These are phyloP conservation scores for Aphidius ervi DNA, from an alignment of 1,140 invertebrate genomes.

Conservation along the genomic window DNA sequence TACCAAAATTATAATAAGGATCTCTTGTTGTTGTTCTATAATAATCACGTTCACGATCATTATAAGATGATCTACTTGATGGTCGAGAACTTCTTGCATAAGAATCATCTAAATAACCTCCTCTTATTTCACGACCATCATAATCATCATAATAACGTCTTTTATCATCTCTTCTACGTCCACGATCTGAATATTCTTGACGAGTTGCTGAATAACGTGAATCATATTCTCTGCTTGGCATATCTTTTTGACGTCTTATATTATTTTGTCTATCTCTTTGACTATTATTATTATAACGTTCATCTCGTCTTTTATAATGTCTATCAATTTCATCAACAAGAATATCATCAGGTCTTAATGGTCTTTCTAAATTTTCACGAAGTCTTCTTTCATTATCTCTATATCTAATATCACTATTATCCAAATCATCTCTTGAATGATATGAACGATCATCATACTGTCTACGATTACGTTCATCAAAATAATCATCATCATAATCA, in stretches of 20 bases:
- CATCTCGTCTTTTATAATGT: constrained; percentile 43
- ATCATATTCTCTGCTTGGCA: constrained; percentile 41
- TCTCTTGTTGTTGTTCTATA: constrained; percentile 39
- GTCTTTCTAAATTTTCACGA: constrained; percentile 36
- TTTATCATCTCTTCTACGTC: constrained; percentile 43
- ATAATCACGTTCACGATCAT: constrained; percentile 53
- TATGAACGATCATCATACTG: constrained; percentile 46
- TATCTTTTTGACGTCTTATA: constrained; percentile 32
- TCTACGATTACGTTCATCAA: constrained; percentile 49
- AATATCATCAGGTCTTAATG: constrained; percentile 32
- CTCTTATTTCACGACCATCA: constrained; percentile 30
- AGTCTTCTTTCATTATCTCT: constrained; percentile 44
- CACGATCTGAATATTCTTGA: constrained; percentile 39
- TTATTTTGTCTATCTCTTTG: constrained; percentile 34
- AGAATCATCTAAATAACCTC: constrained; percentile 51
- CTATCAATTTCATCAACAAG: constrained; percentile 41
- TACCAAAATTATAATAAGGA: constrained; percentile 48
- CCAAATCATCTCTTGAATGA: constrained; percentile 44
- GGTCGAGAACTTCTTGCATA: constrained; percentile 51
- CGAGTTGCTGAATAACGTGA: constrained; percentile 29
- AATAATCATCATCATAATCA: constrained; percentile 53
- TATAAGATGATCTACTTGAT: constrained; percentile 56
- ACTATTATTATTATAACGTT: constrained; percentile 41
- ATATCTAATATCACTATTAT: constrained; percentile 42
- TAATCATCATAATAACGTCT: constrained; percentile 46